Evolutionary conservation across 2,797 vertebrate species (phyloP).

Genomic region (Sciurus carolinensis): DNA sequence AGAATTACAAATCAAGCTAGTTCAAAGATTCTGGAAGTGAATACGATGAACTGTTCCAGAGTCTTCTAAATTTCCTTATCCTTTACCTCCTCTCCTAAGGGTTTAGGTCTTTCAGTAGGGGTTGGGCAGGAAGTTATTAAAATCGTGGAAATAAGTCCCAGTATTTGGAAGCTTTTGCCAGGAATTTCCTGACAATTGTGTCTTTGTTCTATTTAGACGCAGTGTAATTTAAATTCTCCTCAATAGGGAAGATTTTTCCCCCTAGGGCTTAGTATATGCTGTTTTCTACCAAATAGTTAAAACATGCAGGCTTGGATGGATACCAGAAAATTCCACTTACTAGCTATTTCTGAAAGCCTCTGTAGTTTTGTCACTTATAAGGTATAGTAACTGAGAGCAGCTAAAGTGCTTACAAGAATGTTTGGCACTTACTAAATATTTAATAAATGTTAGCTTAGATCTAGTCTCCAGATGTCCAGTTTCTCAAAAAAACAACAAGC

Average conservation of each 20-base stretch:
- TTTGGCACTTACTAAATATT: constrained; percentile 1
- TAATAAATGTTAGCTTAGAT: constrained; percentile 33
- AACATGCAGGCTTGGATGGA: neutral
- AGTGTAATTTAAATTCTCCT: constrained; percentile 33
- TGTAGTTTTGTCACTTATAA: neutral
- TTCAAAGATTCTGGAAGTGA: neutral
- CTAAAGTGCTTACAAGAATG: constrained; percentile 32
- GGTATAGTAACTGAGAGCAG: neutral
- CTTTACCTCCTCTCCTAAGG: neutral
- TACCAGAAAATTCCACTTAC: neutral
- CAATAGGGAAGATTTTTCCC: neutral
- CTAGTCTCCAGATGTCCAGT: constrained; percentile 5
- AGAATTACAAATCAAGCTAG: neutral
- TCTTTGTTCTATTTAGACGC: constrained; percentile 21
- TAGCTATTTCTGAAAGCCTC: neutral
- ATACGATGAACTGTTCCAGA: neutral
- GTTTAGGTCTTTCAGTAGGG: neutral
- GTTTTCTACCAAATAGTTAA: neutral
- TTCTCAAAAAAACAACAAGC: neutral
- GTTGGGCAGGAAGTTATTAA: neutral
- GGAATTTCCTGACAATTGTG: constrained; percentile 19
- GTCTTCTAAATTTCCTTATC: neutral
- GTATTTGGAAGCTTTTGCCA: neutral
- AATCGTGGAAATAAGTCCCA: neutral
- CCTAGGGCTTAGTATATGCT: neutral